These are phyloP conservation scores for Halichoerus grypus DNA, from an alignment of 2,113 vertebrate genomes.

Conservation along the genomic window DNA sequence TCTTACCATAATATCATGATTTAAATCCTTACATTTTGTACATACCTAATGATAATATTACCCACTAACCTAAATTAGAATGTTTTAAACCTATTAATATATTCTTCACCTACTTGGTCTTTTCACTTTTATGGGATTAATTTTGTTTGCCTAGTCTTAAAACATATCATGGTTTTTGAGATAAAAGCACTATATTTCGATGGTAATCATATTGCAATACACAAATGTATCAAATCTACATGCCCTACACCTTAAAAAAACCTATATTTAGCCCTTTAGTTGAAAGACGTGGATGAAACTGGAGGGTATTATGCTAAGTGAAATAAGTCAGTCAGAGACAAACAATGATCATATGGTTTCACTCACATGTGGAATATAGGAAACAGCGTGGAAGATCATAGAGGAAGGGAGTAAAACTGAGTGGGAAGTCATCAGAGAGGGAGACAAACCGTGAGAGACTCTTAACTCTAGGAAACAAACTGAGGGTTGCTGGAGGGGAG, in stretches of 20 bases:
- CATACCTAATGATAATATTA: background rate
- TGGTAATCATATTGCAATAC: background rate
- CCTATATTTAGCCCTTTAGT: background rate
- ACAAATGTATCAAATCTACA: background rate
- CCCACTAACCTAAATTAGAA: background rate
- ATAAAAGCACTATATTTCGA: slow-evolving; percentile 23
- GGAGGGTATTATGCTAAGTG: background rate
- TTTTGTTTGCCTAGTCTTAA: slow-evolving; percentile 48
- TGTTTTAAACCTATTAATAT: background rate
- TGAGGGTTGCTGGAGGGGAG: background rate
- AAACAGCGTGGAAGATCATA: background rate
- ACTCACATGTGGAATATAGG: background rate
- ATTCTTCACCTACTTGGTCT: background rate
- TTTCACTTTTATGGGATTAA: background rate
- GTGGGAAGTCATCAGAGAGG: background rate
- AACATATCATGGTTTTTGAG: background rate
- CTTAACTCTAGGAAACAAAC: background rate
- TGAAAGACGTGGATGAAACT: background rate
- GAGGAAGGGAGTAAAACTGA: background rate
- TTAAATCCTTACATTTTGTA: background rate
- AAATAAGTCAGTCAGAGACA: background rate
- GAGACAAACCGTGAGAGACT: background rate
- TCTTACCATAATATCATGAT: background rate
- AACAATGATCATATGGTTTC: background rate
- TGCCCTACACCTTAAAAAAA: background rate